These are phyloP conservation scores for Mus spretus DNA, from an alignment of 2,797 vertebrate genomes.

Conservation along the genomic window DNA sequence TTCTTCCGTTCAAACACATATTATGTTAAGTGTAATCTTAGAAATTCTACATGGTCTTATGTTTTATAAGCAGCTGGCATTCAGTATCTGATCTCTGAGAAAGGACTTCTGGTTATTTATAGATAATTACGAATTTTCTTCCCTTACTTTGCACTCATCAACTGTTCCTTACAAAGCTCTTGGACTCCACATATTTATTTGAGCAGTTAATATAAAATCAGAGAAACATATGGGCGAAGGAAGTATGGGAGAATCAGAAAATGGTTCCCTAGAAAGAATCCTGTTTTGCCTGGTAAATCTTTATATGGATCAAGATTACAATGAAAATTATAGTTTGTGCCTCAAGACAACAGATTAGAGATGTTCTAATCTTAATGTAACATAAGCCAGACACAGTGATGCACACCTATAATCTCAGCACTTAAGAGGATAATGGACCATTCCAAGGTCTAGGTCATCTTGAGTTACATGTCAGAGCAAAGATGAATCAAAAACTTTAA, in stretches of 20 bases:
- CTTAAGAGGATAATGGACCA: not conserved
- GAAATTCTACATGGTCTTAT: not conserved
- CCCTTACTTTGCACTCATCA: not conserved
- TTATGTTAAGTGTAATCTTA: not conserved
- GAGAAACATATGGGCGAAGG: not conserved
- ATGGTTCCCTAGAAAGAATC: not conserved
- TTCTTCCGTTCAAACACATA: constrained; percentile 13
- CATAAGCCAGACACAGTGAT: not conserved
- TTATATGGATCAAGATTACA: not conserved
- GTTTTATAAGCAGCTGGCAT: not conserved
- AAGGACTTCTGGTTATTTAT: not conserved
- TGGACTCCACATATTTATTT: not conserved
- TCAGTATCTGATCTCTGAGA: constrained; percentile 1
- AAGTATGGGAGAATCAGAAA: not conserved
- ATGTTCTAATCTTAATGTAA: not conserved
- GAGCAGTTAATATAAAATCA: not conserved
- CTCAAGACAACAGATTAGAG: not conserved
- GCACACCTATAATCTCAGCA: not conserved
- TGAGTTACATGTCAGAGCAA: not conserved
- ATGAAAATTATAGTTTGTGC: not conserved
- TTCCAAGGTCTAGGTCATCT: not conserved
- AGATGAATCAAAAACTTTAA: not conserved
- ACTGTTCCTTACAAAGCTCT: constrained; percentile 32
- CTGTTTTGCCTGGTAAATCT: not conserved
- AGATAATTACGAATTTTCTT: not conserved